Base-by-base conservation (phyloP, 2,797 vertebrate genomes). In the Nannoperca obscura region DNA sequence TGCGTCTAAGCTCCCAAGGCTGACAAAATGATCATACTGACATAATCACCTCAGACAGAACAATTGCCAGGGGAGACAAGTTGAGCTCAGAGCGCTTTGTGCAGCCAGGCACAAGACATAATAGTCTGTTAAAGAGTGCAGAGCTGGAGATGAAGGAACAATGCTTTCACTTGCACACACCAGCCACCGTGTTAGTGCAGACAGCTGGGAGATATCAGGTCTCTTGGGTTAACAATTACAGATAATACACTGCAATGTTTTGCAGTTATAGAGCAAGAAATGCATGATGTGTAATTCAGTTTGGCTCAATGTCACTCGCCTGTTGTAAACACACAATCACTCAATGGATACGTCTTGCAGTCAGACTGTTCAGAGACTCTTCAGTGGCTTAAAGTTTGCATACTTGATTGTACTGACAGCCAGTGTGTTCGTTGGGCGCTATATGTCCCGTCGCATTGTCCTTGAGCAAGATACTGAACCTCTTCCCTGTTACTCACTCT, bases 11-110 rank as follows among this genome's bases (percentile, higher is more conserved):
- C 63, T 89, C 86, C 88, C 85, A 76, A 78, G 86, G 86, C 90
- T 81, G 81, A 87, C 76, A 64, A 88, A 90, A 87, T 77, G 84
- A 94, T 92, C 89, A 83, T 55, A 72, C 82, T 92, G 92, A 94
- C 89, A 90, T 87, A 86, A 95, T 93, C 87, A 83, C 83, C 90
- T 88, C 74, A 85, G 93, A 95, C 92, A 91, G 82, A 87, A 76
- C 77, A 76, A 78, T 58, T 24, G 75, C 85, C 86, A 76, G 75
- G 87, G 89, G 90, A 92, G 81, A 80, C 3, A 22, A 86, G 86
- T 52, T 3, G 68, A 90, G 87, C 89, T 68, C 75, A 14, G 78
- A 88, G 88, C 73, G 40, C 76, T 77, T 60, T 82, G 81, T 84
- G 88, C 90, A 92, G 80, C 83, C 85, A 88, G 70, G 88, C 90